A percentile compares a stretch with the other conserved stretches of the same genome.
phyloP scores from a whole-genome alignment of 2,113 vertebrate species.

The Phylloscopus trochiloides region DNA sequence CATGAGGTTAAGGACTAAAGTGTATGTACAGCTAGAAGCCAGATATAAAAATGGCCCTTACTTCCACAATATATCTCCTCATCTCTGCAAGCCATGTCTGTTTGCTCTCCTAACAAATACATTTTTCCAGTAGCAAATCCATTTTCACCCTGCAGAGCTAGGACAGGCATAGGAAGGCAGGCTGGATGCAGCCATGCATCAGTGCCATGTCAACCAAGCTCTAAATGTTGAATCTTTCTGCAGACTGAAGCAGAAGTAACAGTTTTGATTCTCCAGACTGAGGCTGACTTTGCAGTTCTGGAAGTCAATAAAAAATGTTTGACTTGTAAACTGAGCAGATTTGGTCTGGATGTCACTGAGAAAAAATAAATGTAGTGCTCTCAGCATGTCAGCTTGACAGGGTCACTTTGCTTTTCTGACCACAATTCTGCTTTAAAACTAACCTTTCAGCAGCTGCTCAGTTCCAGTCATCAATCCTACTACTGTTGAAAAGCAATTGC shows the following conservation, averaged over 20 bases:
- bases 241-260: background rate
- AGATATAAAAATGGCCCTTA: background rate
- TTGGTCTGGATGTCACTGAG: background rate
- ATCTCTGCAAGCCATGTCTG: background rate
- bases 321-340: constrained; percentile 12
- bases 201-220: background rate
- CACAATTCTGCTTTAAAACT: constrained; percentile 26
- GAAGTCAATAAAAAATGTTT: constrained; percentile 6
- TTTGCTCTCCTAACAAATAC: background rate
- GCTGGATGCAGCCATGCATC: background rate
- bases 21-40: background rate
- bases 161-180: background rate
- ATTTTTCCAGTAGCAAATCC: background rate
- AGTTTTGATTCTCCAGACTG: background rate
- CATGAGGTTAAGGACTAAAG: background rate
- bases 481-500: background rate
- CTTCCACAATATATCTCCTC: background rate
- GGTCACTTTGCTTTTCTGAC: constrained; percentile 38
- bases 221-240: background rate
- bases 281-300: background rate
- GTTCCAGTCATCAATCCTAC: constrained; percentile 36
- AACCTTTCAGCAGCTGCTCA: constrained; percentile 34
- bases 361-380: background rate
- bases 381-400: constrained; percentile 11
- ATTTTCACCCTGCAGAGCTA: background rate